phyloP scores from a whole-genome alignment of 2,888 invertebrate genomes.

The Oegoconia quadripuncta region DNA sequence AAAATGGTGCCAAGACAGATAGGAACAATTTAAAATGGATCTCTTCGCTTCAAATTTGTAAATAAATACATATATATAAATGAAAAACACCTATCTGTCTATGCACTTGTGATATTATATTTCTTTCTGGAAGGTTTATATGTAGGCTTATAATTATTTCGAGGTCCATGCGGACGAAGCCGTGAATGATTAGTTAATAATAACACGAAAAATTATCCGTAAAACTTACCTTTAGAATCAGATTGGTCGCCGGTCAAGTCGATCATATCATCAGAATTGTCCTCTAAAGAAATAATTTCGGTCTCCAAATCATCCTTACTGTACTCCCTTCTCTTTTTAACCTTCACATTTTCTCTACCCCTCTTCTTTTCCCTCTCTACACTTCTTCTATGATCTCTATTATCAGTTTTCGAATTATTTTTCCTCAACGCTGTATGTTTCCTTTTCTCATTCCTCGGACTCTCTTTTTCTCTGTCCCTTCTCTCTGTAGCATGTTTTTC shows the following conservation, averaged over 20 bases:
- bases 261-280: slow-evolving; percentile 76
- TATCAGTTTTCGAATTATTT: slow-evolving; percentile 44
- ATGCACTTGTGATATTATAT: too few species aligned
- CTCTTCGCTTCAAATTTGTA: not conserved
- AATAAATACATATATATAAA: too few species aligned
- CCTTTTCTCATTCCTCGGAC: slow-evolving; percentile 41
- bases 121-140: too few species aligned
- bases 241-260: slow-evolving; percentile 78
- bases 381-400: slow-evolving; percentile 39
- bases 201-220: too few species aligned
- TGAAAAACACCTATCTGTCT: too few species aligned
- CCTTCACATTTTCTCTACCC: slow-evolving; percentile 36
- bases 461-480: slow-evolving; percentile 19
- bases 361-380: slow-evolving; percentile 33
- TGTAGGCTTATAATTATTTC: too few species aligned
- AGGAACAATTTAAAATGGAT: not conserved
- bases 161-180: too few species aligned
- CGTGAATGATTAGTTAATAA: too few species aligned
- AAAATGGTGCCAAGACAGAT: not conserved
- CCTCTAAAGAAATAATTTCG: slow-evolving; percentile 67
- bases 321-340: slow-evolving; percentile 31
- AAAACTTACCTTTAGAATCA: slow-evolving; percentile 62
- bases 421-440: slow-evolving; percentile 51
- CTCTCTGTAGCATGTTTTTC: slow-evolving; percentile 22
- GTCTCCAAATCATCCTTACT: slow-evolving; percentile 45